Evolutionary conservation across 2,888 invertebrate species (phyloP).

Genomic region (Yponomeuta cagnagella): DNA sequence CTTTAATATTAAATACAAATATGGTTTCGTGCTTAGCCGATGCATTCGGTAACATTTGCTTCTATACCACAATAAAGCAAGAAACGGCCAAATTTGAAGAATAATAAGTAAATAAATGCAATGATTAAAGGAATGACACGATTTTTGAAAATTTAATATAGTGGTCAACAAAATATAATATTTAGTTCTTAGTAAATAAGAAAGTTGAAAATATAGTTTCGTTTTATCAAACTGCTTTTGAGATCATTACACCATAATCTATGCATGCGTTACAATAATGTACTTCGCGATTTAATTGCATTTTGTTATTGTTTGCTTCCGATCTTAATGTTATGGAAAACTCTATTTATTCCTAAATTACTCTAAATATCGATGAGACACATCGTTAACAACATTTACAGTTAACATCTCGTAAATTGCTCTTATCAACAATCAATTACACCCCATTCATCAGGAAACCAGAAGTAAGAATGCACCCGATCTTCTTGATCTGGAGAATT

Average conservation of each 20-base stretch:
- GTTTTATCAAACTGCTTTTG: not conserved
- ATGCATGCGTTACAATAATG: not conserved
- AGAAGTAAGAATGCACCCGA: no score
- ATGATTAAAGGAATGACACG: constrained; percentile 5
- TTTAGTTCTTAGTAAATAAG: not conserved
- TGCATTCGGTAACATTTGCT: not conserved
- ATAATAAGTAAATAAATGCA: constrained; percentile 11
- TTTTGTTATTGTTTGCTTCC: not conserved
- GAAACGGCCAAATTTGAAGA: not conserved
- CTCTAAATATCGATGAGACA: not conserved
- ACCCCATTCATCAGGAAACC: no score
- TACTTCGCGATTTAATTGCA: not conserved
- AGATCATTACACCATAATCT: constrained; percentile 4
- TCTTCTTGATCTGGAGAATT: no score
- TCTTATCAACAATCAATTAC: not conserved
- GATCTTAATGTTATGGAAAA: not conserved
- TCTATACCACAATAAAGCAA: not conserved
- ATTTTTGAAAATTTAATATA: not conserved
- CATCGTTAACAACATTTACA: not conserved
- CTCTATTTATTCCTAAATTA: not conserved
- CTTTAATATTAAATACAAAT: constrained; percentile 22
- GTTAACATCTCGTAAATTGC: no score
- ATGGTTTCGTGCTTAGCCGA: constrained; percentile 7
- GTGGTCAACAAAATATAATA: not conserved
- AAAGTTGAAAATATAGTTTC: not conserved